phyloP scores from a whole-genome alignment of 2,888 invertebrate genomes.

The Pristionchus japonicus region DNA sequence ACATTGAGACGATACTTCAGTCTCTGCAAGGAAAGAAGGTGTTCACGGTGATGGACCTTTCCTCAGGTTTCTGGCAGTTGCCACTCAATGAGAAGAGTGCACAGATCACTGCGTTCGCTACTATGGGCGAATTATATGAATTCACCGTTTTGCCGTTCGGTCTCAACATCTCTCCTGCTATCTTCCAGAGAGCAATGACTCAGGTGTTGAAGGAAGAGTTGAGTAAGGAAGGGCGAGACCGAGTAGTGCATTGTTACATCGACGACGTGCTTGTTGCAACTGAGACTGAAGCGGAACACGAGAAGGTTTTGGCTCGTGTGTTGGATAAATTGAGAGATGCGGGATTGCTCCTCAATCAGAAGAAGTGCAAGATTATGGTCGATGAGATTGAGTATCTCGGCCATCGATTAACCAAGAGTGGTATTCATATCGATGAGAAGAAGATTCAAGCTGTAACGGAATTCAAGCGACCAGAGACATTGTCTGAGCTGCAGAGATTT shows the following conservation, averaged over 20 bases:
- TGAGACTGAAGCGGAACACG: constrained; percentile 41
- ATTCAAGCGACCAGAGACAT: constrained; percentile 34
- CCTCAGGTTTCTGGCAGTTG: neutral
- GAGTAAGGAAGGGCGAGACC: constrained; percentile 5
- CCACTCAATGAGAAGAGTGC: constrained; percentile 1
- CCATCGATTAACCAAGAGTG: constrained; percentile 14
- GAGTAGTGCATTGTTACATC: constrained; percentile 46
- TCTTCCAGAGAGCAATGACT: constrained; percentile 10
- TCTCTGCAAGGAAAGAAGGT: constrained; percentile 3
- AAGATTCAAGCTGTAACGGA: neutral
- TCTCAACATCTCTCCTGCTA: neutral
- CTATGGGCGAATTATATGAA: neutral
- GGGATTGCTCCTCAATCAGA: neutral
- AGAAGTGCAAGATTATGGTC: neutral
- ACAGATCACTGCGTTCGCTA: neutral
- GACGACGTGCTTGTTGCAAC: constrained; percentile 55
- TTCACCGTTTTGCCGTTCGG: neutral
- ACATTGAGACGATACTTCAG: neutral
- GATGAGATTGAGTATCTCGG: neutral
- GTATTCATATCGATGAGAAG: constrained; percentile 19
- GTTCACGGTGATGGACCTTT: constrained; percentile 48
- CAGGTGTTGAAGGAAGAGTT: constrained; percentile 10
- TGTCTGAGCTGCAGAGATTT: constrained; percentile 50
- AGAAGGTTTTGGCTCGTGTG: constrained; percentile 42
- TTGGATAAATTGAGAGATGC: neutral